These are phyloP conservation scores for Hippopotamyrus pictus DNA, from an alignment of 2,797 vertebrate species.

Conservation along the genomic window DNA sequence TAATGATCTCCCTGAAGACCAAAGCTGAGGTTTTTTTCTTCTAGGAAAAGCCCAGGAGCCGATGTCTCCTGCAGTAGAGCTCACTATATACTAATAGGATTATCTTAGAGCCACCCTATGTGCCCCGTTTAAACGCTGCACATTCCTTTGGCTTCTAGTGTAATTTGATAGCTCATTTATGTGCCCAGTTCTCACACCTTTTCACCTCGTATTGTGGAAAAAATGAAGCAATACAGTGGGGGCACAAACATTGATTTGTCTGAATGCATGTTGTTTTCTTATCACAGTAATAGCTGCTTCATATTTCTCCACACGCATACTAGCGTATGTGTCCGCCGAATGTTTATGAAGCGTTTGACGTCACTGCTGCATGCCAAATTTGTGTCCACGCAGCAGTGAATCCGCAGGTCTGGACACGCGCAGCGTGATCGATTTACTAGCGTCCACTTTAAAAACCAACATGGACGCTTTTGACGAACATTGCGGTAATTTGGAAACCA, in stretches of 20 bases:
- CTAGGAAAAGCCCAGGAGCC: background rate
- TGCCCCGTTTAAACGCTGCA: background rate
- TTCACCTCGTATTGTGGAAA: background rate
- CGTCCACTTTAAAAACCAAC: background rate
- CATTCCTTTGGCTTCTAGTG: background rate
- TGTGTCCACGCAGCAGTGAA: background rate
- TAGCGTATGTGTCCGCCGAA: background rate
- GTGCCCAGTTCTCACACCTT: background rate
- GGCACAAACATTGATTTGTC: background rate
- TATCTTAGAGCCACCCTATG: background rate
- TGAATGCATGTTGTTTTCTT: background rate
- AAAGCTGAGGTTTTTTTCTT: constrained; percentile 28
- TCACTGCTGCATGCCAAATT: background rate
- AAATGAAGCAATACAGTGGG: background rate
- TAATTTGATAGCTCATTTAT: background rate
- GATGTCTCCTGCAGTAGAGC: background rate
- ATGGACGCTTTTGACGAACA: background rate
- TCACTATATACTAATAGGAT: constrained; percentile 8
- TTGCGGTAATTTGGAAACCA: background rate
- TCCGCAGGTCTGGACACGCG: background rate
- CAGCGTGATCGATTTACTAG: background rate
- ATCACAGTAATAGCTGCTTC: background rate
- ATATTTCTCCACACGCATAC: background rate
- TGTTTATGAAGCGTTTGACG: background rate
- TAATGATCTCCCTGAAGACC: constrained; percentile 59